Base-by-base conservation (phyloP, 2,113 vertebrate genomes). In the Sylvia atricapilla region DNA sequence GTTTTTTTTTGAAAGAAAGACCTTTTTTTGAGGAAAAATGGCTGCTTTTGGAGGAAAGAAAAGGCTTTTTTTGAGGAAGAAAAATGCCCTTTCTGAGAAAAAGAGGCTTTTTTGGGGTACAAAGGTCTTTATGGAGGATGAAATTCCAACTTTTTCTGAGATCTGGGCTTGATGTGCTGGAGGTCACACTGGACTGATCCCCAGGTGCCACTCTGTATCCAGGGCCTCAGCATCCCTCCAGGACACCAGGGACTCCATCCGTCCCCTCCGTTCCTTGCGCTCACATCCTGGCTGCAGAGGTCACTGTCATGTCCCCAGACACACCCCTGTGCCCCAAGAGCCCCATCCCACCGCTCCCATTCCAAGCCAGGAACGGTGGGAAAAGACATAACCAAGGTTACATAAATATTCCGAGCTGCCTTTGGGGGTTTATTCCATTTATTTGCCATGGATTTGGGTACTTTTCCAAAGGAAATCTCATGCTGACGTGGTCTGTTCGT, bases 111-210 rank as follows among this genome's bases (percentile, higher is more conserved):
- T 78, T 33, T 2, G 16, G 20, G 15, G 10, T 13, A 19, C 15
- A 39, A 46, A n/a, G 8, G 10, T 33, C 4, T 39, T 70, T 39
- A 11, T 16, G 21, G 14, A 25, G 28, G 21, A 4, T 0, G 6
- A 27, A 84, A 63, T 46, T 37, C 22, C 0, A 1, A 47, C 22
- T 46, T 64, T 27, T 73, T 31, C 58, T 53, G 68, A 18, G 27
- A 13, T 25, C 12, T 37, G 27, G 33, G 46, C n/a, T 49, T 0
- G 2, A 2, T 30, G 20, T 33, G 22, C 69, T 39, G 44, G 20
- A n/a, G n/a, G 37, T 21, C 0, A 0, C 53, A 1, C 35, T 2
- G 0, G 1, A 2, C 10, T 30, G n/a, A 6, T 35, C 33, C 44
- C n/a, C 75, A 9, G 0, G 25, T 41, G 60, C 20, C 2, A 1